Percentiles rank a stretch among this genome's conserved stretches.
phyloP scores from a whole-genome alignment of 2,113 vertebrate species.

The Tragelaphus imberbis region DNA sequence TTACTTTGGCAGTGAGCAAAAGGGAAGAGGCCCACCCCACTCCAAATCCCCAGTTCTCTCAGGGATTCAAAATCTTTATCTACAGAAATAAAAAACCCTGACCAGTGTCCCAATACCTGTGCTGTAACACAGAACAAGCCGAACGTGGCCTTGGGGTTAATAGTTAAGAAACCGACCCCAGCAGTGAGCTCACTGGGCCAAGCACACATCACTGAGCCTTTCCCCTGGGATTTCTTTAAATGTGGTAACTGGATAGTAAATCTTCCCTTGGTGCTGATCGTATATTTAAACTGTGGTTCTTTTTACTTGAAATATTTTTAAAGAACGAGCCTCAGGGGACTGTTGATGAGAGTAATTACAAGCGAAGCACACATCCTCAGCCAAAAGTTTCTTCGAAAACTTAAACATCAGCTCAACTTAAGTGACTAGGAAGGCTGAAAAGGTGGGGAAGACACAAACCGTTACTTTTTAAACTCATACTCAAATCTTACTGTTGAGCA shows the following conservation, averaged over 20 bases:
- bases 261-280: slow-evolving; percentile 31
- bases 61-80: neutral
- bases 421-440: neutral
- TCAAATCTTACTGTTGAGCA: neutral
- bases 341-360: slow-evolving; percentile 56
- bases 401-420: neutral
- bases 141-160: neutral
- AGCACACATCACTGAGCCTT: neutral
- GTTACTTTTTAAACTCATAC: neutral
- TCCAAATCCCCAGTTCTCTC: neutral
- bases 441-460: neutral
- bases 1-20: neutral
- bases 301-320: slow-evolving; percentile 48
- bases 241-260: slow-evolving; percentile 33
- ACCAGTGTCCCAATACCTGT: neutral
- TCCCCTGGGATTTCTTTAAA: neutral
- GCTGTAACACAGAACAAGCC: neutral
- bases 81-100: neutral
- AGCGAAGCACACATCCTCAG: neutral
- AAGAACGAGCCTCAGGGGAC: slow-evolving; percentile 40
- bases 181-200: neutral
- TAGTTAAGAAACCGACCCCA: neutral
- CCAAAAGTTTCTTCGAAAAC: slow-evolving; percentile 58
- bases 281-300: slow-evolving; percentile 52
- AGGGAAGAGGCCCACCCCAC: neutral